Conservation (phyloP, 2,888 invertebrate species). For the Polydrusus tereticollis region DNA sequence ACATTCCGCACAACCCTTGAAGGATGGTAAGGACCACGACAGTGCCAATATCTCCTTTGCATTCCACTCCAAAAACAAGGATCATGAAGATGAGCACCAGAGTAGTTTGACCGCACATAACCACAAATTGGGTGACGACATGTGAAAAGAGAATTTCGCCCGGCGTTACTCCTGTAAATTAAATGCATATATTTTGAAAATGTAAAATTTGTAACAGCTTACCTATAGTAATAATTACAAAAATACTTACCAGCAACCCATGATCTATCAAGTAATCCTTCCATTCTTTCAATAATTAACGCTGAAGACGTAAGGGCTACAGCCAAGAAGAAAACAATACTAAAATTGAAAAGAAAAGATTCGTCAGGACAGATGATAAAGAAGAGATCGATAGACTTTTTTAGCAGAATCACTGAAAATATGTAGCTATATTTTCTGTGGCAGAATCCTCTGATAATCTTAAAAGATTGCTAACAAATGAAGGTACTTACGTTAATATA, state of each 20-base stretch:
- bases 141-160: constrained; percentile 94
- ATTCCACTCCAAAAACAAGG: constrained; percentile 89
- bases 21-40: constrained; percentile 88
- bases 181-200: not conserved
- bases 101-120: constrained; percentile 94
- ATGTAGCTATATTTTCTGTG: no score
- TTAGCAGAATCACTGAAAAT: no score
- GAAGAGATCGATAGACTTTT: not conserved
- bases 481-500: constrained; percentile 85
- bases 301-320: constrained; percentile 94
- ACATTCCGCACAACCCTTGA: constrained; percentile 96
- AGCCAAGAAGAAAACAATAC: constrained; percentile 96
- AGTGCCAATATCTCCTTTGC: constrained; percentile 87
- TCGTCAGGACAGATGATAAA: not conserved
- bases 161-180: constrained; percentile 81
- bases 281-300: constrained; percentile 90
- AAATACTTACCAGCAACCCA: constrained; percentile 81
- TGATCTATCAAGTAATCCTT: constrained; percentile 91
- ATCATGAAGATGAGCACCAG: constrained; percentile 93
- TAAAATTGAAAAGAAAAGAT: constrained; percentile 68
- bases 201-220: not conserved
- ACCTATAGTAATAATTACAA: not conserved
- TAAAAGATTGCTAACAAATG: not conserved
- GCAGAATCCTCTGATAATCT: no score
- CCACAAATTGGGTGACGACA: constrained; percentile 93